Evolutionary conservation across 2,113 vertebrate genomes (phyloP).

Genomic region (Cygnus buccinator): DNA sequence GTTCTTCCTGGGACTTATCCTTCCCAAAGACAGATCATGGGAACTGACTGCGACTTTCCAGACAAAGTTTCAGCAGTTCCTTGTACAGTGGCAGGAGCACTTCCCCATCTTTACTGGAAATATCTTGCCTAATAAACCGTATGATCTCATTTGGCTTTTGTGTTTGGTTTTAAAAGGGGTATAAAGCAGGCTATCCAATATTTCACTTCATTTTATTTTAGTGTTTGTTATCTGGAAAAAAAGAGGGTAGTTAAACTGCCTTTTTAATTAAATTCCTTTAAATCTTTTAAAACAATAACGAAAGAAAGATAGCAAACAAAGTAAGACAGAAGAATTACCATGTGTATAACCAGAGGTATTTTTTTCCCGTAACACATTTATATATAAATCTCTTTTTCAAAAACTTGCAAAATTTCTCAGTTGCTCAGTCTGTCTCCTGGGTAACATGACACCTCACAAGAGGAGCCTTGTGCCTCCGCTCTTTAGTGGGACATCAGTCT

Average conservation of each 20-base stretch:
- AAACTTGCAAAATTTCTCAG: conserved; percentile 58
- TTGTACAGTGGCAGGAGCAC: neutral
- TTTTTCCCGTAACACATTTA: conserved; percentile 54
- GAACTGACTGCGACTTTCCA: neutral
- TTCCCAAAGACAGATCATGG: neutral
- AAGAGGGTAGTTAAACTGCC: conserved; percentile 59
- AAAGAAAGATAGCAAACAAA: conserved; percentile 58
- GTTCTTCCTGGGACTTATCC: neutral
- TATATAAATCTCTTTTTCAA: conserved; percentile 66
- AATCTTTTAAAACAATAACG: conserved; percentile 62
- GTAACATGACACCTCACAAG: conserved; percentile 63
- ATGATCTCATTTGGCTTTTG: conserved; percentile 67
- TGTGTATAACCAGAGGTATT: conserved; percentile 53
- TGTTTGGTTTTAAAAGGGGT: conserved; percentile 29
- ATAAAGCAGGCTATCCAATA: conserved; percentile 38
- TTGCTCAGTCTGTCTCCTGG: conserved; percentile 63
- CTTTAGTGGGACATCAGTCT: conserved; percentile 3
- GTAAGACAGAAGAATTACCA: conserved; percentile 56
- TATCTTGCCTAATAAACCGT: neutral
- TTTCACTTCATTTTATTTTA: conserved; percentile 57
- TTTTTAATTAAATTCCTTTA: conserved; percentile 71
- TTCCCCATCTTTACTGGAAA: conserved; percentile 29
- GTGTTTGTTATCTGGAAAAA: conserved; percentile 52
- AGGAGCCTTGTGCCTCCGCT: conserved; percentile 53
- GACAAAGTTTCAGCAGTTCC: neutral